Base-by-base conservation (phyloP, 2,888 invertebrate genomes). In the Lordiphosa fenestrarum region DNA sequence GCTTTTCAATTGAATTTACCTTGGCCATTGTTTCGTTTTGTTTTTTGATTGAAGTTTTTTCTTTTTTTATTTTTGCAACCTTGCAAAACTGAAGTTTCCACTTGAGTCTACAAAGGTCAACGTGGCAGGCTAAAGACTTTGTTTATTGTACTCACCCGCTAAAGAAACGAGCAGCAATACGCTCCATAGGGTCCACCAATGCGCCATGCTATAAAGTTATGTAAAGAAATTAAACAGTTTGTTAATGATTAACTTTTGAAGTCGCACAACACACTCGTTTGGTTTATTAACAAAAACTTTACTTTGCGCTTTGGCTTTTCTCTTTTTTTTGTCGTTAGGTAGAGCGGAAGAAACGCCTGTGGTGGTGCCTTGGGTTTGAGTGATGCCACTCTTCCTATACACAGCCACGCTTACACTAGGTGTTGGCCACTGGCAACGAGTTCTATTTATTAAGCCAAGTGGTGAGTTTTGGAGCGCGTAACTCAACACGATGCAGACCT, bases 361-460 rank as follows among this genome's bases (percentile, higher is more conserved):
- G 30, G 30, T 30, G 30, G 30, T 30, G 30, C 10, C 30, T 30
- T 54, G 68, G 46, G 55, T 62, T 48, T 44, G 46, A 56, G 57
- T 62, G 62, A 55, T 63, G 63, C 54, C 85, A 89, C 88, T 89
- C 86, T 83, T 83, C 86, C 87, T 84, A 88, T 87, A 89, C 87
- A 89, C 88, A 88, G 89, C 88, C 88, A 88, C 88, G 88, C 85
- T 88, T 88, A 88, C 88, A 90, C 90, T 90, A 90, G 89, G 89
- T 90, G 90, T 89, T 89, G 88, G 86, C 88, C 85, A 80, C 72
- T 74, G 72, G 76, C 84, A 85, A 84, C 86, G 85, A 87, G 89
- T 89, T 89, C 90, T 90, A 90, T 90, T 90, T 90, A 90, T 90
- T 88, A 90, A 90, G 89, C 88, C 84, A 85, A 53, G 86, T 87